Percentiles rank a stretch among this genome's conserved stretches.
Evolutionary conservation across 2,888 invertebrate genomes (phyloP).

Genomic region (Tyria jacobaeae): DNA sequence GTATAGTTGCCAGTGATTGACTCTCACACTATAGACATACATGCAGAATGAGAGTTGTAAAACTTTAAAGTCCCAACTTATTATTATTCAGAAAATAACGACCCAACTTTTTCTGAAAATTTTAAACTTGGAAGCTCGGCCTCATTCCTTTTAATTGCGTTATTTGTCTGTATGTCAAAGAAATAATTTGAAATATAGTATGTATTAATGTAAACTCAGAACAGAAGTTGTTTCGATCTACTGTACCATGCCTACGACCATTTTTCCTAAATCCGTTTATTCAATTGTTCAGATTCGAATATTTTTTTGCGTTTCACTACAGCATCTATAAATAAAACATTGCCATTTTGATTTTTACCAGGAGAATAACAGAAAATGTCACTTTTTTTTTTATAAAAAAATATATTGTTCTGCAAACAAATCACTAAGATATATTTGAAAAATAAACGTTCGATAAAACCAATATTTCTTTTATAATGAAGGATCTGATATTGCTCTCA

Average conservation of each 20-base stretch:
- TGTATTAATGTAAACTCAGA: neutral
- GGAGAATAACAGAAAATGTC: constrained; percentile 17
- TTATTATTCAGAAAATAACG: too few relatives aligned
- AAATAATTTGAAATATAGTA: too few relatives aligned
- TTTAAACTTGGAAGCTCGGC: too few relatives aligned
- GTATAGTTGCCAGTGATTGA: too few relatives aligned
- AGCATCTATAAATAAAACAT: constrained; percentile 24
- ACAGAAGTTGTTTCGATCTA: neutral
- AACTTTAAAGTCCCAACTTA: too few relatives aligned
- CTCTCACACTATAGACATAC: too few relatives aligned
- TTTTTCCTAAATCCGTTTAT: constrained; percentile 29
- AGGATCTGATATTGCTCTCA: neutral
- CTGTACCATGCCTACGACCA: constrained; percentile 7
- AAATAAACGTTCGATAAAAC: too few relatives aligned
- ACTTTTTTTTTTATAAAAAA: constrained; percentile 20
- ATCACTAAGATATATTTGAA: constrained; percentile 13
- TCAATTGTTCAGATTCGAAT: constrained; percentile 21
- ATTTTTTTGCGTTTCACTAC: constrained; percentile 14
- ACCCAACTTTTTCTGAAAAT: too few relatives aligned
- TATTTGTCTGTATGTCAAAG: too few relatives aligned
- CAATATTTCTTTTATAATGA: constrained; percentile 10
- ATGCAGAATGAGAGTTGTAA: too few relatives aligned
- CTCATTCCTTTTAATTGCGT: too few relatives aligned
- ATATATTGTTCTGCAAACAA: constrained; percentile 18
- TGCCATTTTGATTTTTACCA: constrained; percentile 16